These are phyloP conservation scores for Tuta absoluta DNA, from an alignment of 2,888 invertebrate genomes.

Conservation along the genomic window DNA sequence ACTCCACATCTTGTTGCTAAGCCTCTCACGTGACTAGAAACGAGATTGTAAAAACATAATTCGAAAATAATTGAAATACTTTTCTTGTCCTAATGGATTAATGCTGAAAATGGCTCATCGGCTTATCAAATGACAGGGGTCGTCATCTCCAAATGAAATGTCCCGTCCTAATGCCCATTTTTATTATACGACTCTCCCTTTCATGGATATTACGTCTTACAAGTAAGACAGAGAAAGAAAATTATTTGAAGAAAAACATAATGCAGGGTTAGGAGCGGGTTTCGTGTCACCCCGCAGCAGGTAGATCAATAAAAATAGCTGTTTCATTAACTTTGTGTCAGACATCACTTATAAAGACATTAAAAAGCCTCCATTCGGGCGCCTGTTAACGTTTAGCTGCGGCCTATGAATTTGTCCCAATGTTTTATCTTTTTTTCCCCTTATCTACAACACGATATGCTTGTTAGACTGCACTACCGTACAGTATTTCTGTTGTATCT, in stretches of 20 bases:
- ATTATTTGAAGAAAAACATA: slow-evolving; percentile 74
- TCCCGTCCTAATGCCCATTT: slow-evolving; percentile 63
- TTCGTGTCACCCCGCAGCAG: slow-evolving; percentile 77
- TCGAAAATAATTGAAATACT: slow-evolving; percentile 62
- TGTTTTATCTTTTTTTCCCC: slow-evolving; percentile 44
- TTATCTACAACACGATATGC: slow-evolving; percentile 45
- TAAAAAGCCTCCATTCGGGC: slow-evolving; percentile 62
- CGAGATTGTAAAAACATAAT: slow-evolving; percentile 37
- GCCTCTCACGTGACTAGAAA: slow-evolving; percentile 18
- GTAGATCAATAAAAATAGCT: slow-evolving; percentile 77
- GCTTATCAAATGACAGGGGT: slow-evolving; percentile 78
- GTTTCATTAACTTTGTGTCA: slow-evolving; percentile 75
- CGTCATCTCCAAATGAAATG: slow-evolving; percentile 72
- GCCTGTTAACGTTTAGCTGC: slow-evolving; percentile 49
- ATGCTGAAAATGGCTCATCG: slow-evolving; percentile 71
- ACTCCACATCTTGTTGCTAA: slow-evolving; percentile 14
- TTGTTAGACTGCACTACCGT: slow-evolving; percentile 32
- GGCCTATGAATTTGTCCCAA: slow-evolving; percentile 38
- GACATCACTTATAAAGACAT: slow-evolving; percentile 80
- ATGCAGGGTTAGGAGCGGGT: slow-evolving; percentile 68
- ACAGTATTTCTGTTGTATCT: slow-evolving; percentile 23
- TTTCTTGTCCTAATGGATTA: slow-evolving; percentile 66
- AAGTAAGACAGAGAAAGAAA: slow-evolving; percentile 52
- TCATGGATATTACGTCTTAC: slow-evolving; percentile 38
- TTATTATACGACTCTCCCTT: slow-evolving; percentile 49